These are phyloP conservation scores for Varanus komodoensis DNA, from an alignment of 2,113 vertebrate species.

Conservation along the genomic window DNA sequence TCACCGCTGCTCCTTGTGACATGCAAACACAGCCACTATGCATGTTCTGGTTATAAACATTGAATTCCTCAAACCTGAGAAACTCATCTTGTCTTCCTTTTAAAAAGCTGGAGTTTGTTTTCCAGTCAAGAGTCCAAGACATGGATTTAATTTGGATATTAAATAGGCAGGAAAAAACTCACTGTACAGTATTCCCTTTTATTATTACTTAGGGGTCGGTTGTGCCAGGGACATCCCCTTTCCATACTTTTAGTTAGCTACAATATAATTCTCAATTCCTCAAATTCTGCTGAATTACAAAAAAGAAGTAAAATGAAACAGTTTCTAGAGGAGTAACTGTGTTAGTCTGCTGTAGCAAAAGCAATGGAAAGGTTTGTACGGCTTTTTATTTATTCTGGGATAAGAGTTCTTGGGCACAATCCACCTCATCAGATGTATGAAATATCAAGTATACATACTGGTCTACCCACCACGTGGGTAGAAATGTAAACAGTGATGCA, in stretches of 20 bases:
- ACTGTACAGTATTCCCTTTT: not conserved
- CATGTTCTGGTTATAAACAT: slow-evolving; percentile 6
- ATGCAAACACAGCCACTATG: too few relatives aligned
- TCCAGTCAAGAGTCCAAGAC: not conserved
- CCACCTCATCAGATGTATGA: too few relatives aligned
- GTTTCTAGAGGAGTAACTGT: not conserved
- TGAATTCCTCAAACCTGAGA: not conserved
- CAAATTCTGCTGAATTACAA: not conserved
- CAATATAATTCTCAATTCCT: not conserved
- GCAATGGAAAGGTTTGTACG: too few relatives aligned
- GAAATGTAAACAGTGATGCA: too few relatives aligned
- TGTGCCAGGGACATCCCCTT: too few relatives aligned
- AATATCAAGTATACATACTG: too few relatives aligned
- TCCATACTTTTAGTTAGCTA: not conserved
- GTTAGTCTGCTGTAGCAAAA: too few relatives aligned
- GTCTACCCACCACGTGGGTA: too few relatives aligned
- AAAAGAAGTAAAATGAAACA: not conserved
- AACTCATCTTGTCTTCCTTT: not conserved
- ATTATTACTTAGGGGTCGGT: not conserved
- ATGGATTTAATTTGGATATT: not conserved
- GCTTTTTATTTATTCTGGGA: too few relatives aligned
- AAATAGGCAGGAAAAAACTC: not conserved
- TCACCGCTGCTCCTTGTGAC: too few relatives aligned
- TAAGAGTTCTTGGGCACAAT: too few relatives aligned
- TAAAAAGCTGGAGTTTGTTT: not conserved